A percentile compares a stretch with the other conserved stretches of the same genome.
These are phyloP conservation scores for Raja brachyura DNA, from an alignment of 2,113 vertebrate species.

Conservation along the genomic window DNA sequence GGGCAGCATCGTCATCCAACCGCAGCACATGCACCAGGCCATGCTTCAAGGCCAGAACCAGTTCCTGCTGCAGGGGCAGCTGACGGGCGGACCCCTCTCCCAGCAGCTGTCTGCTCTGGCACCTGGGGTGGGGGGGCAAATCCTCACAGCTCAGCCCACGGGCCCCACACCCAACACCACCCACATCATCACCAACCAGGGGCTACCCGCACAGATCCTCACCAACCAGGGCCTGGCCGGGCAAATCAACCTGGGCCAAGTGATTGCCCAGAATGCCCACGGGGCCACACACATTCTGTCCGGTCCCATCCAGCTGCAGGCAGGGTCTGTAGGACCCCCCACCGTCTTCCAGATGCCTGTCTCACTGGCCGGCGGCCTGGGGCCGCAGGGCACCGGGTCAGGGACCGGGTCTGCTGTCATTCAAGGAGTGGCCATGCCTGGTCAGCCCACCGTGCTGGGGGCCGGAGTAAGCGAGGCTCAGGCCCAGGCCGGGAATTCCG, in stretches of 20 bases:
- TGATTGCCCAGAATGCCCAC: slow-evolving; percentile 74
- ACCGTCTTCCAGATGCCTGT: slow-evolving; percentile 92
- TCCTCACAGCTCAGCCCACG: slow-evolving; percentile 69
- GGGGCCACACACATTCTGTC: slow-evolving; percentile 85
- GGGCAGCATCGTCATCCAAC: slow-evolving; percentile 88
- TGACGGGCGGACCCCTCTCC: slow-evolving; percentile 53
- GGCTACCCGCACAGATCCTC: slow-evolving; percentile 61
- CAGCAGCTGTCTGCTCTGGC: slow-evolving; percentile 65
- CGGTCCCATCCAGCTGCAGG: slow-evolving; percentile 73
- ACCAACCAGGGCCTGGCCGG: slow-evolving; percentile 73
- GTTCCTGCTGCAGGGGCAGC: slow-evolving; percentile 68
- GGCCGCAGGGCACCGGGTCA: slow-evolving; percentile 62
- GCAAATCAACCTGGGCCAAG: slow-evolving; percentile 73
- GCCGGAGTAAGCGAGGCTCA: slow-evolving; percentile 59
- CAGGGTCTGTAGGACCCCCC: slow-evolving; percentile 75
- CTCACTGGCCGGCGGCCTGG: slow-evolving; percentile 58
- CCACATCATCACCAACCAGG: slow-evolving; percentile 78
- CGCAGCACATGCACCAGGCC: slow-evolving; percentile 76
- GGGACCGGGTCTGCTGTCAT: slow-evolving; percentile 62
- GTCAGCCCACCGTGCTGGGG: slow-evolving; percentile 77
- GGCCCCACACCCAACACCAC: slow-evolving; percentile 46
- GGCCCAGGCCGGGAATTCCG: slow-evolving; percentile 70
- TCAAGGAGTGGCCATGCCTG: slow-evolving; percentile 78
- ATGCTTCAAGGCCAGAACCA: slow-evolving; percentile 73
- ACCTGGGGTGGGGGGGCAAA: slow-evolving; percentile 68